These are phyloP conservation scores for Laticauda colubrina DNA, from an alignment of 2,113 vertebrate genomes.

Conservation along the genomic window DNA sequence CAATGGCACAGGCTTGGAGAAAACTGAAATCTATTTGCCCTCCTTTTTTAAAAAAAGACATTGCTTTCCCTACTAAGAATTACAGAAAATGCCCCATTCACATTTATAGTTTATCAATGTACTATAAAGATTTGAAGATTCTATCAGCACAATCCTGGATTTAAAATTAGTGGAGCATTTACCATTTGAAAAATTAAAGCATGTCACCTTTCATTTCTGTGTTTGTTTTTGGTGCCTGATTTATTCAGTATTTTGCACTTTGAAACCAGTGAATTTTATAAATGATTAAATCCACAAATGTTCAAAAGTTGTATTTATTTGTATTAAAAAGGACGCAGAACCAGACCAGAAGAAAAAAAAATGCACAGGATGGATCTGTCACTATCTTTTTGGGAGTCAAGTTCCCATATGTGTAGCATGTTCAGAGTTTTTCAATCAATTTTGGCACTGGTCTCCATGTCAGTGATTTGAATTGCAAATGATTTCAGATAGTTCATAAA, in stretches of 20 bases:
- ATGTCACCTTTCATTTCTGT: neutral
- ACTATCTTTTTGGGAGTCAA: neutral
- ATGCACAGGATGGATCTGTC: neutral
- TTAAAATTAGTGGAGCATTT: neutral
- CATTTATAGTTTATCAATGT: neutral
- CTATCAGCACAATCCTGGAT: neutral
- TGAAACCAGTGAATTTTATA: neutral
- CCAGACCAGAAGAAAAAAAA: neutral
- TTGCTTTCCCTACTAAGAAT: neutral
- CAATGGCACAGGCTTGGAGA: neutral
- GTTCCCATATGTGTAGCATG: neutral
- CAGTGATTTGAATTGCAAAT: constrained; percentile 34
- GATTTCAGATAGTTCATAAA: constrained; percentile 40
- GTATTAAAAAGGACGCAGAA: neutral
- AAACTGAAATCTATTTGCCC: neutral
- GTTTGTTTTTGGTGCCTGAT: neutral
- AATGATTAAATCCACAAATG: neutral
- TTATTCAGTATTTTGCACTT: neutral
- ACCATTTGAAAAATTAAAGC: neutral
- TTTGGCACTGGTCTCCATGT: constrained; percentile 28
- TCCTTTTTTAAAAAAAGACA: neutral
- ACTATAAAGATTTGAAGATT: neutral
- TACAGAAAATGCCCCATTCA: neutral
- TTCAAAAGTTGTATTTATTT: neutral
- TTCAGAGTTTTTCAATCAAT: constrained; percentile 24